A percentile compares a stretch with the other conserved stretches of the same genome.
Conservation (phyloP, 1,140 invertebrate genomes). For the Babylonia areolata region DNA sequence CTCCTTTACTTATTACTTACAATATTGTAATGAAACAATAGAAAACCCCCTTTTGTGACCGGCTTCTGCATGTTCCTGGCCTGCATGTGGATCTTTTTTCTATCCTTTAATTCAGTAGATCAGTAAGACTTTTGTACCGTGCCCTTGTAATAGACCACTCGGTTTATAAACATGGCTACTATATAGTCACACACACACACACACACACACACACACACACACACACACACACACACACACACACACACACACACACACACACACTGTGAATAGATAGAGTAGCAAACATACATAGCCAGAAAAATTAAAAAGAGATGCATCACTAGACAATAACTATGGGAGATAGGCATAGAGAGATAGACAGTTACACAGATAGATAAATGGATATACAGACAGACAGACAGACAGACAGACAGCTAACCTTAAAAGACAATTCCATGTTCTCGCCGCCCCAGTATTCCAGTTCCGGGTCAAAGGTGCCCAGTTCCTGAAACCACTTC, state of each 20-base stretch:
- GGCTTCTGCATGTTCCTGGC: too few species aligned
- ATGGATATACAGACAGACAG: background rate
- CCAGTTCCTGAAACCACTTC: slow-evolving; percentile 91
- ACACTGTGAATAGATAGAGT: background rate
- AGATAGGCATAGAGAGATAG: background rate
- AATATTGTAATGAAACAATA: too few species aligned
- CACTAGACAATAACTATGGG: too few species aligned
- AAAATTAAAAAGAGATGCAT: background rate
- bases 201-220: slow-evolving; percentile 86
- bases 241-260: slow-evolving; percentile 67
- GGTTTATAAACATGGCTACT: too few species aligned
- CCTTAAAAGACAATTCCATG: slow-evolving; percentile 70
- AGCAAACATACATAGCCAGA: slow-evolving; percentile 16
- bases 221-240: slow-evolving; percentile 97
- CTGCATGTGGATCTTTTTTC: too few species aligned
- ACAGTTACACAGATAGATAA: background rate
- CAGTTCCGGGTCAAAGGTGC: slow-evolving; percentile 79
- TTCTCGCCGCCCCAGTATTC: slow-evolving; percentile 94
- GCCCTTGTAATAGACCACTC: too few species aligned
- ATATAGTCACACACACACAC: background rate
- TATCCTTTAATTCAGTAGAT: too few species aligned
- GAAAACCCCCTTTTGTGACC: too few species aligned
- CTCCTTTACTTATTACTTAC: too few species aligned
- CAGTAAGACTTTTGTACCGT: too few species aligned
- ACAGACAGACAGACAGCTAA: slow-evolving; percentile 30